These are phyloP conservation scores for Tetanocera ferruginea DNA, from an alignment of 2,888 invertebrate species.

Conservation along the genomic window DNA sequence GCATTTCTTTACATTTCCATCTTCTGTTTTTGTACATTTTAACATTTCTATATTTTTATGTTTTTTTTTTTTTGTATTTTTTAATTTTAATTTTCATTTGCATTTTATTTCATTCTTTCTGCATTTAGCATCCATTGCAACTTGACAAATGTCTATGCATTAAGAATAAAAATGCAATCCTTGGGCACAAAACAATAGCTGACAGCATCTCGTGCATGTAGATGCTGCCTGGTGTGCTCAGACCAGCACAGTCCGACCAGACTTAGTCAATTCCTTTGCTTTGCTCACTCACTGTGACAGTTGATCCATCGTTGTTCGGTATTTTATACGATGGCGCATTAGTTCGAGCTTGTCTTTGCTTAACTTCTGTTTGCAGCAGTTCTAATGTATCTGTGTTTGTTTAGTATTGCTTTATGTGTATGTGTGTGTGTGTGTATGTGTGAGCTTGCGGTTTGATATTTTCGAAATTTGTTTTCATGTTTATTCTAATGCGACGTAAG, in stretches of 20 bases:
- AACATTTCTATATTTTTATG: too few relatives aligned
- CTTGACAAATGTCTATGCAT: constrained; percentile 17
- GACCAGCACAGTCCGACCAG: background rate
- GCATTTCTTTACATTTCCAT: constrained; percentile 1
- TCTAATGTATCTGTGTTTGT: background rate
- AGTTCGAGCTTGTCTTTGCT: constrained; percentile 12
- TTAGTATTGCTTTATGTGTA: background rate
- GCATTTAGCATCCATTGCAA: constrained; percentile 13
- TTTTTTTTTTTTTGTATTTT: background rate
- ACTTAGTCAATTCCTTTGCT: background rate
- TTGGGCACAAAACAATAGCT: background rate
- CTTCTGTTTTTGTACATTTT: background rate
- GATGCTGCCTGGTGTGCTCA: background rate
- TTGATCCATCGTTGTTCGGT: constrained; percentile 12
- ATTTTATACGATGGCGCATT: constrained; percentile 9
- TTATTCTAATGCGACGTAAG: constrained; percentile 12
- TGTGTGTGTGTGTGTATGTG: background rate
- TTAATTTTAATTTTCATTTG: background rate
- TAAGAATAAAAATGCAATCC: constrained; percentile 14
- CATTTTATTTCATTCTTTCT: background rate
- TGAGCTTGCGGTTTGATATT: constrained; percentile 6
- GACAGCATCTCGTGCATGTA: background rate
- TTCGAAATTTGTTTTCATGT: constrained; percentile 21
- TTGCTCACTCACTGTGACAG: background rate
- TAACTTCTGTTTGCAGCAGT: constrained; percentile 3